These are phyloP conservation scores for Drosophila kepulauana DNA, from an alignment of 1,140 invertebrate genomes.

Conservation along the genomic window DNA sequence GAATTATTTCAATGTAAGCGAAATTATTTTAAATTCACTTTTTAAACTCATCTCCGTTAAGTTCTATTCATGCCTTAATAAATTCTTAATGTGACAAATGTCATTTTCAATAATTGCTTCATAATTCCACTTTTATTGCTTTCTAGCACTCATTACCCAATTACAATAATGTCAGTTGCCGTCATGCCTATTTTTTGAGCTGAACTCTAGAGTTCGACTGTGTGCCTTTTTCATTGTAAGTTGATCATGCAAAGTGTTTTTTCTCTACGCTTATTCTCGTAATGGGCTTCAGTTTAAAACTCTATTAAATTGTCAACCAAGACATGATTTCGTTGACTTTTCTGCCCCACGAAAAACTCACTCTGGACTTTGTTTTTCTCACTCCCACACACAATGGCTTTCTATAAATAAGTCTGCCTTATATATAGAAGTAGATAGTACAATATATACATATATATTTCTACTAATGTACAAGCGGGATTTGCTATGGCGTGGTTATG, in stretches of 20 bases:
- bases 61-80: neutral
- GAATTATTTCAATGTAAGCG: too few species aligned
- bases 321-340: constrained; percentile 8
- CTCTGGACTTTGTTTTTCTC: constrained; percentile 18
- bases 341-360: neutral
- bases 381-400: constrained; percentile 31
- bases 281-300: constrained; percentile 3
- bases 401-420: neutral
- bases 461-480: neutral
- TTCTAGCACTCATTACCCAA: neutral
- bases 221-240: neutral
- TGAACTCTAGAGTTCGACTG: neutral
- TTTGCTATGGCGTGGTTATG: neutral
- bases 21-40: too few species aligned
- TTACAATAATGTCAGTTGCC: constrained; percentile 1
- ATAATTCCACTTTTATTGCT: neutral
- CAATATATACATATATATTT: constrained; percentile 4
- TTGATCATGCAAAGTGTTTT: constrained; percentile 10
- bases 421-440: constrained; percentile 1
- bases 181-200: constrained; percentile 3
- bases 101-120: neutral
- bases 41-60: too few species aligned
- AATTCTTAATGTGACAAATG: neutral
- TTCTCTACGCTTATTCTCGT: neutral
- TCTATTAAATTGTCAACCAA: constrained; percentile 30